phyloP scores from a whole-genome alignment of 2,113 vertebrate species.

The Pseudolaguvia tuberculata region DNA sequence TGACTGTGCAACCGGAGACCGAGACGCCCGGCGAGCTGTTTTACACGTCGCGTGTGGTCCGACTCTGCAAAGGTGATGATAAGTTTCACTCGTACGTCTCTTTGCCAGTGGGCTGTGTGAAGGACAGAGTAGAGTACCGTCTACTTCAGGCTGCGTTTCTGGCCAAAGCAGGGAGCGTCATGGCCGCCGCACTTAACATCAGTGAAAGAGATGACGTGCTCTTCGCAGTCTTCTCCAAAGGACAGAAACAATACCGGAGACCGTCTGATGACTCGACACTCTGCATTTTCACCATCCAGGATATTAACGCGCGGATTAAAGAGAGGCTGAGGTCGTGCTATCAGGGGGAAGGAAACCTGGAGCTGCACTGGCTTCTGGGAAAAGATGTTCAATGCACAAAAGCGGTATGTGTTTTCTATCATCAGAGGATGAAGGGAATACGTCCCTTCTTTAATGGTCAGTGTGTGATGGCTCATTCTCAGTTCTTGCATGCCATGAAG shows the following conservation, averaged over 20 bases:
- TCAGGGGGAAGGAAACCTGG: conserved; percentile 91
- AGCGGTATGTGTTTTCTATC: conserved; percentile 72
- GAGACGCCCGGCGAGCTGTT: conserved; percentile 83
- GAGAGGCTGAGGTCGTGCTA: conserved; percentile 93
- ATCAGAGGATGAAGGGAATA: neutral
- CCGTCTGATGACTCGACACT: conserved; percentile 86
- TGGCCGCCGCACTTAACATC: conserved; percentile 82
- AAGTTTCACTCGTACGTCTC: conserved; percentile 98
- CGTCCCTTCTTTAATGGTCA: no score
- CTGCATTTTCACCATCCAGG: conserved; percentile 84
- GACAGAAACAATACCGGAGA: conserved; percentile 89
- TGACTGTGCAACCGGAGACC: conserved; percentile 91
- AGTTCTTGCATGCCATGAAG: neutral
- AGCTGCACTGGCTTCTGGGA: conserved; percentile 94
- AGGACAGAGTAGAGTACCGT: conserved; percentile 81
- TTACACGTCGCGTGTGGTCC: conserved; percentile 89
- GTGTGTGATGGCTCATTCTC: neutral
- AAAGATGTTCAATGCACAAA: conserved; percentile 95
- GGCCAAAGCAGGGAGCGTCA: conserved; percentile 76
- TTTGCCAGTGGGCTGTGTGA: conserved; percentile 84
- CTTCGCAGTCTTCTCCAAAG: conserved; percentile 94
- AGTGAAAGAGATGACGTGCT: conserved; percentile 83
- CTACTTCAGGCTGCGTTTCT: conserved; percentile 90
- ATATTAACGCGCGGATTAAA: conserved; percentile 84
- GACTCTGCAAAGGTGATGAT: conserved; percentile 91